Conservation (phyloP, 2,113 vertebrate genomes). For the Nothoprocta perdicaria region DNA sequence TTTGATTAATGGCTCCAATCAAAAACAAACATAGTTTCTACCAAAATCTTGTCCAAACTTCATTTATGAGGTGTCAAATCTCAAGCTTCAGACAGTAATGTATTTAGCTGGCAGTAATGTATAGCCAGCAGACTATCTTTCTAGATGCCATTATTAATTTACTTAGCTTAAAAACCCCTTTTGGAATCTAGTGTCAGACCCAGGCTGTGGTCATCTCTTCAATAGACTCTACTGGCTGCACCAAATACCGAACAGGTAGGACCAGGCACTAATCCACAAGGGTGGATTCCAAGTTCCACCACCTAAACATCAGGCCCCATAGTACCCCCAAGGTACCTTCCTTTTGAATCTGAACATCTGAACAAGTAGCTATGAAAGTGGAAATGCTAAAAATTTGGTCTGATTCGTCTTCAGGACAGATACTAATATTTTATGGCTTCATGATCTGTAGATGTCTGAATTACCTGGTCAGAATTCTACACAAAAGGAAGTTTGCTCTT, state of each 20-base stretch:
- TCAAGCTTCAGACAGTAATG: background rate
- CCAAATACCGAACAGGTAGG: background rate
- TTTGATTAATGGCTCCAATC: background rate
- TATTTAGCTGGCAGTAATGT: background rate
- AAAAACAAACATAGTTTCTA: background rate
- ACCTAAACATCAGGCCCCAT: too few species aligned
- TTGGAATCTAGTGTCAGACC: background rate
- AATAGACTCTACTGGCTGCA: background rate
- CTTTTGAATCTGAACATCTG: too few species aligned
- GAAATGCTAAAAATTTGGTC: background rate
- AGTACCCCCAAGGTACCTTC: too few species aligned
- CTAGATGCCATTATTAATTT: background rate
- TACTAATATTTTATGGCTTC: background rate
- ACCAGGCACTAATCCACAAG: background rate
- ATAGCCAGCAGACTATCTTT: too few species aligned
- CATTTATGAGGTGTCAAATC: background rate
- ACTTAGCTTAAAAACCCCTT: background rate
- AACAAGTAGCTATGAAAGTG: background rate
- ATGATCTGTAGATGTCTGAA: background rate
- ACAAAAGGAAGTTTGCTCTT: background rate
- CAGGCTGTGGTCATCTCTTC: background rate
- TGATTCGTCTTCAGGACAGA: background rate
- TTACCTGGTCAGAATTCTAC: background rate
- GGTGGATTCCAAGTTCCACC: too few species aligned
- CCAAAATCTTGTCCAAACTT: accelerated